Conservation (phyloP, 2,888 invertebrate genomes). For the Ornithoptera priamus region DNA sequence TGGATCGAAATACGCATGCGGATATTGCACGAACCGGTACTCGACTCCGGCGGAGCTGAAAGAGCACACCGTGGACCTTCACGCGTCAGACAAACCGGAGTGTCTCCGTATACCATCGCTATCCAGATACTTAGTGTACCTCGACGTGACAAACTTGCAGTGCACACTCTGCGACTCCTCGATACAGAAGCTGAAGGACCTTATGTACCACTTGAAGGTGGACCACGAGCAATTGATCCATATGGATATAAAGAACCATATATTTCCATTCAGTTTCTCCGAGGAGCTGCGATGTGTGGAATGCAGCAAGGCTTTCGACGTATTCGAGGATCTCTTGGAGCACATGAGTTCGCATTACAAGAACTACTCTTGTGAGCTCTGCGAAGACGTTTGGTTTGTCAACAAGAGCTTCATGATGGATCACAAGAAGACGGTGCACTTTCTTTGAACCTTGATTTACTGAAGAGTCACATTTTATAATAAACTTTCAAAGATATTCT, state of each 20-base stretch:
- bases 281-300: conserved; percentile 44
- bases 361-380: conserved; percentile 51
- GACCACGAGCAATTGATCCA: conserved; percentile 49
- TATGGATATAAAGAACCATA: conserved; percentile 58
- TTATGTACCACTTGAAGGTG: conserved; percentile 54
- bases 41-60: conserved; percentile 45
- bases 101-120: conserved; percentile 36
- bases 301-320: conserved; percentile 41
- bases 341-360: conserved; percentile 56
- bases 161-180: conserved; percentile 50
- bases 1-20: conserved; percentile 45
- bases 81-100: conserved; percentile 35
- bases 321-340: conserved; percentile 41
- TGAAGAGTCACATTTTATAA: background rate
- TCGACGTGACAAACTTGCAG: conserved; percentile 55
- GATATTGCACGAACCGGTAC: conserved; percentile 44
- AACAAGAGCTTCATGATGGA: conserved; percentile 33
- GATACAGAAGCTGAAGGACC: conserved; percentile 45
- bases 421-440: conserved; percentile 26
- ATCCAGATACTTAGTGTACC: conserved; percentile 52
- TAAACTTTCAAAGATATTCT: background rate
- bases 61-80: conserved; percentile 43
- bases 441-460: conserved; percentile 4
- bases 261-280: conserved; percentile 47
- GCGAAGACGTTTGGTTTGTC: conserved; percentile 41